Base-by-base conservation (phyloP, 2,113 vertebrate species). In the human (Homo sapiens) region DNA sequence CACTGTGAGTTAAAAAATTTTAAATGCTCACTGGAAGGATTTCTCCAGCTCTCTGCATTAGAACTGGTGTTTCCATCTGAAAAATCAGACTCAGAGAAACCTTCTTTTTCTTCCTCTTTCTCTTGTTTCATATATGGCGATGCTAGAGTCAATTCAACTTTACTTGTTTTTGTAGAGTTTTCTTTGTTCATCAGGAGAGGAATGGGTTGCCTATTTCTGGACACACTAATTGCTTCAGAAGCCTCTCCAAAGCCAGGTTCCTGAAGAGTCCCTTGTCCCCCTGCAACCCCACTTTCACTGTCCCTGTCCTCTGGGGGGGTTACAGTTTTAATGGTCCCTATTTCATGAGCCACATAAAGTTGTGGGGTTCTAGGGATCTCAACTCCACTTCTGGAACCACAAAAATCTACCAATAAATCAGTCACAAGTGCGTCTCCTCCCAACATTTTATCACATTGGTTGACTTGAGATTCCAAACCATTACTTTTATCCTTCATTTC, bases 21-120 rank as follows among this genome's bases (percentile, higher is more conserved):
- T 92, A 78, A 97, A 95, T 9, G 98, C 98, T 99, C 98, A 99
- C 98, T 0, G 90, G 95, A 96, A 68, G 96, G 98, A 97, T 90
- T 98, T 97, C 90, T 97, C 94, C 70, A 0, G 1, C 90, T 97
- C 96, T 97, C 97, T 82, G 81, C 78, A 30, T 38, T n/a, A 45
- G 92, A 98, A 93, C 97, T 7, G 0, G 50, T 79, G 88, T 98
- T 98, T 97, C 96, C 95, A 38, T 96, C 92, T 50, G 97, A 98
- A 98, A 98, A 94, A 52, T 84, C 97, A 55, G 94, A 98, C 61
- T 98, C 96, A 83, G 97, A 97, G 64, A 96, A 94, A 87, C 88
- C 97, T 72, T 68, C 64, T 2, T 79, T 90, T 38, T 48, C 98
- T 89, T 97, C 92, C 5, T 97, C 84, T 18, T 97, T 40, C 35